Conservation (phyloP, 2,113 vertebrate genomes). For the Gallinago paraguaiae region DNA sequence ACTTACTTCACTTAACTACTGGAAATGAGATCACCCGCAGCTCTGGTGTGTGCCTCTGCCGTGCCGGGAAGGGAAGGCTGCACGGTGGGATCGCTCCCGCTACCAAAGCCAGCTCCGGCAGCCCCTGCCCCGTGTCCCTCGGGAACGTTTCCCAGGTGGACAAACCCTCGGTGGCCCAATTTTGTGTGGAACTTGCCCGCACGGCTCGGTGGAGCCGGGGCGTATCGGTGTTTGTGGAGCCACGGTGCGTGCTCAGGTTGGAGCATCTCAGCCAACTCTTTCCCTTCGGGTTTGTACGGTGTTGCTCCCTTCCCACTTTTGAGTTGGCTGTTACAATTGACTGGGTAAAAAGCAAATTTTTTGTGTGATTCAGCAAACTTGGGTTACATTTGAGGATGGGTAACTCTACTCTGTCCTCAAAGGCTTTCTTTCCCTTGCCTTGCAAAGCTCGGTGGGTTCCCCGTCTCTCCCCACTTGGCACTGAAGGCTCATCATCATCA, state of each 20-base stretch:
- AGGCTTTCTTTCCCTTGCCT: slow-evolving; percentile 30
- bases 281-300: neutral
- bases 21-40: slow-evolving; percentile 68
- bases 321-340: neutral
- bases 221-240: rapidly evolving
- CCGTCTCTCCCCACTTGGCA: neutral
- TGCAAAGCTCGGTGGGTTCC: neutral
- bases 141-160: neutral
- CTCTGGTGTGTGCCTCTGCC: slow-evolving; percentile 43
- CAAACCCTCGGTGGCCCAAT: neutral
- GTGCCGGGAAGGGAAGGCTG: slow-evolving; percentile 1
- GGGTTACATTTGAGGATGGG: neutral
- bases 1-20: slow-evolving; percentile 70
- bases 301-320: neutral
- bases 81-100: neutral
- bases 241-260: rapidly evolving
- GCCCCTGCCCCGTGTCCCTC: neutral
- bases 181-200: rapidly evolving
- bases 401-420: slow-evolving; percentile 26
- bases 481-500: rapidly evolving
- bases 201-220: rapidly evolving
- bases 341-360: neutral
- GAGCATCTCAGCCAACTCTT: rapidly evolving
- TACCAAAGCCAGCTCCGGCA: neutral
- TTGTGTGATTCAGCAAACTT: neutral